Evolutionary conservation across 2,797 vertebrate genomes (phyloP), one percentile per base, ranked within the genome.

Genomic region (Smutsia temminckii): DNA sequence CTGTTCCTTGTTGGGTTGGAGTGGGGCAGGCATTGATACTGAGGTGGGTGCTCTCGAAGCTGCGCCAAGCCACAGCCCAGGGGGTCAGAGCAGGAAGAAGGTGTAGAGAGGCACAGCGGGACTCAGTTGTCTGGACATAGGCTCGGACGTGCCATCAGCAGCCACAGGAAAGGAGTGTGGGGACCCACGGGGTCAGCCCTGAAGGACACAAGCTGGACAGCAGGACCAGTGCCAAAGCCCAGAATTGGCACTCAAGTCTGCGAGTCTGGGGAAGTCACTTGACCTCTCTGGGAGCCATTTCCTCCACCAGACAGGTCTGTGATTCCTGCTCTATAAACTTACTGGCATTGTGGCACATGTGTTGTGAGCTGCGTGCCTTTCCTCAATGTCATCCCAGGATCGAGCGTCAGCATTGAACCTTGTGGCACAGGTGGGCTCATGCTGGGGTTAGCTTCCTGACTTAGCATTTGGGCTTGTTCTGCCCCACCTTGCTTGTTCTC

Each of bases 401-500:
- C 0, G 1, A 46, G 34, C 49, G 46, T n/a, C 14, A 7, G n/a
- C 8, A n/a, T 20, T 18, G 59, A 14, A 17, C 53, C 12, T 32
- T 32, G 83, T 4, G 0, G 21, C n/a, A 14, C 8, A 4, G 29
- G 42, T 25, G 23, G 46, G 51, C 61, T 63, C 55, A 21, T 2
- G 42, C 59, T 57, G 42, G 42, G 10, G 10, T 32, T 27, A 0
- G 0, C 37, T 34, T 55, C 53, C 18, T 66, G 74, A 21, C 9
- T 10, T 29, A 0, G 46, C 16, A 25, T 34, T 37, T 23, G 4
- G 27, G 17, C 3, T 9, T 18, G 23, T 32, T 18, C 32, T 10
- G 2, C 32, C 21, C 46, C 2, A 3, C 72, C 32, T 55, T 74
- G 18, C 34, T 23, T 42, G 6, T n/a, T 57, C 27, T 49, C 59